Evolutionary conservation across 1,140 invertebrate species (phyloP), one percentile per base, ranked within the genome.

Genomic region (Drosophila kohkoa): DNA sequence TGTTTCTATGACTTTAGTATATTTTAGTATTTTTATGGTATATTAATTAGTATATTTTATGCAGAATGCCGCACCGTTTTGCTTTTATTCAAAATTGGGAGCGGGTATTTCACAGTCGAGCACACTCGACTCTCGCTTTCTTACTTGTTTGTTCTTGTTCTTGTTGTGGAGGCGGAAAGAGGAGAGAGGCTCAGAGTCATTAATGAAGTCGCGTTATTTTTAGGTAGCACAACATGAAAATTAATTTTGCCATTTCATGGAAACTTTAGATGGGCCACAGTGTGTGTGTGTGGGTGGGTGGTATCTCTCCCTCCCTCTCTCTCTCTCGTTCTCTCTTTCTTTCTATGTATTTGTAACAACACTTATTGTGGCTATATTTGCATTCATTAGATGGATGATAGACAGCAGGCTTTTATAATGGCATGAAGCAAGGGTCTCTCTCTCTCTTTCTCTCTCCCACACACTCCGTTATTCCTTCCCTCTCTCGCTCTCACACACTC

Each of bases 361-460:
- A 75, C 72, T 75, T 51, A 75, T 70, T 75, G 72, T 63, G 66
- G 66, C 25, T 57, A 75, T 75, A 75, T 70, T 75, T 75, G 66
- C 72, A 75, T 69, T 75, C 72, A 75, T 75, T 75, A 75, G 66
- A 70, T 75, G 45, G 13, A 63, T 63, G 58, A 75, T 75, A 62
- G 66, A 60, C 58, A n/a, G 25, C 7, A 38, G 41, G 58, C 16
- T 28, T 60, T 60, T 35, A 48, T 32, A 38, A 49, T 10, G 62
- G 30, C 15, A 51, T 48, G 4, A 15, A 2, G 46, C 11, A 13
- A 2, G 41, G 16, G 25, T 30, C 7, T 52, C 51, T 8, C 25
- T 3, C 25, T 7, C 25, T 54, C 35, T 10, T 5, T 3, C 35
- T 38, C 35, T 10, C 2, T 13, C 54, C 1, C 15, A 4, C 54